These are phyloP conservation scores for Lottia scabra DNA, from an alignment of 2,888 invertebrate species.

Conservation along the genomic window DNA sequence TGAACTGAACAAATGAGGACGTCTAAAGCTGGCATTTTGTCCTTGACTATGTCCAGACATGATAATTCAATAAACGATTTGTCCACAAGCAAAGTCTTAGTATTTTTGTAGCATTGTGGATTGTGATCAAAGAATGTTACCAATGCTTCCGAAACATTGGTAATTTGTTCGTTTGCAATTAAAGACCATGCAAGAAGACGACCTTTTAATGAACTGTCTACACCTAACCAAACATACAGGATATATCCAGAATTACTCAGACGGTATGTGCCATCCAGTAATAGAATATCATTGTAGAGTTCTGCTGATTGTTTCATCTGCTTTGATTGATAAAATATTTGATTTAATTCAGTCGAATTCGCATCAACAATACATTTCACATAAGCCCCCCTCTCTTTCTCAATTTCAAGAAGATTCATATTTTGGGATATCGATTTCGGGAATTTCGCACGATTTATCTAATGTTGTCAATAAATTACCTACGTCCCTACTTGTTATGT, in stretches of 20 bases:
- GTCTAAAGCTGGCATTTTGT: background rate
- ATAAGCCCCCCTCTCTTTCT: background rate
- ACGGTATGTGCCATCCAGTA: background rate
- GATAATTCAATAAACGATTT: constrained; percentile 1
- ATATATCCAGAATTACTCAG: background rate
- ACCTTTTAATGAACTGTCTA: background rate
- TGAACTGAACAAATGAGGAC: background rate
- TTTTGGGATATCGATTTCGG: background rate
- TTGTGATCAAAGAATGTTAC: background rate
- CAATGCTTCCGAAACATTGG: background rate
- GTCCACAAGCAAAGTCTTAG: background rate
- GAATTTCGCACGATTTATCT: background rate
- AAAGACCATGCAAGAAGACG: no score
- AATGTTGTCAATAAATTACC: background rate
- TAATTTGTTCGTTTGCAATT: background rate
- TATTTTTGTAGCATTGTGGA: background rate
- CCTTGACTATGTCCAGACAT: background rate
- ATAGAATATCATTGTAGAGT: background rate
- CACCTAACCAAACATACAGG: background rate
- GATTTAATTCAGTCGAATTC: background rate
- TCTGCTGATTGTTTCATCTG: background rate
- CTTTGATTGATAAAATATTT: background rate
- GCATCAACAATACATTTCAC: background rate
- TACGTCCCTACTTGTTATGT: background rate
- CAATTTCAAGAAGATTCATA: background rate